phyloP scores from a whole-genome alignment of 2,113 vertebrate genomes.

The Accipiter virgatus region DNA sequence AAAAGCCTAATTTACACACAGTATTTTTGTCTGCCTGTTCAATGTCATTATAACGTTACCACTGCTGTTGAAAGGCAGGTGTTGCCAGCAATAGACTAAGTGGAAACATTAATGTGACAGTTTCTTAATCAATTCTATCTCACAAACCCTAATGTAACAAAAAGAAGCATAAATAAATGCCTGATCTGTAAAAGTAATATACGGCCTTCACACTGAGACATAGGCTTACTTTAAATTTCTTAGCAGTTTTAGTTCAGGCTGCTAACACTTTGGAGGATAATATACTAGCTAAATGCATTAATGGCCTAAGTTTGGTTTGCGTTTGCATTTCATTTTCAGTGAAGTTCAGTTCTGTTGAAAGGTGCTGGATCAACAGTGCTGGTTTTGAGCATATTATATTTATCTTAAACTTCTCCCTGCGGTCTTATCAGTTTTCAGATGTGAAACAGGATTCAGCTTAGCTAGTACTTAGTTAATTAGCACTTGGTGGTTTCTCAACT shows the following conservation, averaged over 20 bases:
- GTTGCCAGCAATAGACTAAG: not conserved
- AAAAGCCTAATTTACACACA: not conserved
- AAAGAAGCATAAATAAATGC: not conserved
- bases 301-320: not conserved
- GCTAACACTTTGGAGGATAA: not conserved
- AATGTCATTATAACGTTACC: conserved; percentile 4
- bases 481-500: not conserved
- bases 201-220: not conserved
- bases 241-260: not conserved
- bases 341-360: not conserved
- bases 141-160: not conserved
- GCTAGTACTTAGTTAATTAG: not conserved
- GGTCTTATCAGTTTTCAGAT: not conserved
- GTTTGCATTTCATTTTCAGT: not conserved
- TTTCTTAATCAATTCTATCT: conserved; percentile 1
- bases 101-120: conserved; percentile 5
- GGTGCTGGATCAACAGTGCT: not conserved
- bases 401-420: not conserved
- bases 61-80: not conserved
- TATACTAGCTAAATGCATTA: not conserved
- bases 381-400: not conserved
- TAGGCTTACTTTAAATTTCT: not conserved
- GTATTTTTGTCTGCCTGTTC: not conserved
- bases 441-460: not conserved
- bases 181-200: not conserved